phyloP scores from a whole-genome alignment of 2,797 vertebrate genomes.

The Zenarchopterus dispar region DNA sequence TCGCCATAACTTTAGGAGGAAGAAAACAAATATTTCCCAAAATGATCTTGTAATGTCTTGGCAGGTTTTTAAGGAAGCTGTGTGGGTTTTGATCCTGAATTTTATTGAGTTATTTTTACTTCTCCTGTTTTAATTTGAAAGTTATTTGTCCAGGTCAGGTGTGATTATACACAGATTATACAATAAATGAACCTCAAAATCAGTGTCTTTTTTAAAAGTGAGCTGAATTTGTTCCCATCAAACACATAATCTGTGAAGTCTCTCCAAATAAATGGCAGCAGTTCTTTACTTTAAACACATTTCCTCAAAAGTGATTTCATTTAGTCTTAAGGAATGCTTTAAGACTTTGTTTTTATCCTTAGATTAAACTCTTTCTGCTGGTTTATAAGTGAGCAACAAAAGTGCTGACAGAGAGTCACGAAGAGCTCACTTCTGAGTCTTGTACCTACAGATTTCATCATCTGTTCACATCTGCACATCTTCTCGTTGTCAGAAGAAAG shows the following conservation, averaged over 20 bases:
- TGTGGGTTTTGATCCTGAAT: too few relatives aligned
- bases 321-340: constrained; percentile 24
- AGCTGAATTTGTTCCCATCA: constrained; percentile 3
- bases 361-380: constrained; percentile 24
- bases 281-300: constrained; percentile 22
- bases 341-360: not conserved
- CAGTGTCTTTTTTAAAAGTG: too few relatives aligned
- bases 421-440: constrained; percentile 30
- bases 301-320: constrained; percentile 35
- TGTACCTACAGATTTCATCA: constrained; percentile 50
- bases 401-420: constrained; percentile 29
- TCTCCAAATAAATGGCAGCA: not conserved
- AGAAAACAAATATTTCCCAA: too few relatives aligned
- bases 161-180: too few relatives aligned
- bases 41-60: too few relatives aligned
- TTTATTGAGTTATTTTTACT: too few relatives aligned
- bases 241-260: constrained; percentile 6
- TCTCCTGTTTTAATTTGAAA: too few relatives aligned
- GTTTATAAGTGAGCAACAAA: constrained; percentile 20
- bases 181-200: too few relatives aligned
- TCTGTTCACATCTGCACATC: constrained; percentile 43
- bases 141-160: too few relatives aligned
- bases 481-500: constrained; percentile 18
- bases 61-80: too few relatives aligned
- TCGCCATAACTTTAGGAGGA: too few relatives aligned